Evolutionary conservation across 1,140 invertebrate species (phyloP).

Genomic region (Helicoverpa armigera): DNA sequence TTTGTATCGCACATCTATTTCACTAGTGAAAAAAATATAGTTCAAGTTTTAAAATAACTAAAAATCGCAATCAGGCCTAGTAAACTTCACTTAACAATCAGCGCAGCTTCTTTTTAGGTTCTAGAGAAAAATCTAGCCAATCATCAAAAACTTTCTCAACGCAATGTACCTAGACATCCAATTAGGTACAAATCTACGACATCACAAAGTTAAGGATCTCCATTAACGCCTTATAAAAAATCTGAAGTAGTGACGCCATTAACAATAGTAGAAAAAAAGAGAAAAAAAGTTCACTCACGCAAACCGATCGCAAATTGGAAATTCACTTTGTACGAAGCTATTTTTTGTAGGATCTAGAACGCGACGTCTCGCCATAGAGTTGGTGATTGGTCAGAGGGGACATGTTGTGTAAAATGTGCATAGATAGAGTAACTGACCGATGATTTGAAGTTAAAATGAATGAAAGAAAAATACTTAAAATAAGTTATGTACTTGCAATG

Average conservation of each 20-base stretch:
- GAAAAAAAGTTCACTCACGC: slow-evolving; percentile 51
- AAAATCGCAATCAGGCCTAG: too few species aligned
- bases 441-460: too few species aligned
- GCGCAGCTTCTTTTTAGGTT: neutral
- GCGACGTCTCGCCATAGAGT: slow-evolving; percentile 52
- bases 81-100: too few species aligned
- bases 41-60: too few species aligned
- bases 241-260: slow-evolving; percentile 54
- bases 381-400: neutral
- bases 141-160: neutral
- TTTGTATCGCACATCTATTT: too few species aligned
- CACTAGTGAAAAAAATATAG: too few species aligned
- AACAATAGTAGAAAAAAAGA: slow-evolving; percentile 50
- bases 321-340: slow-evolving; percentile 55
- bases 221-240: slow-evolving; percentile 16
- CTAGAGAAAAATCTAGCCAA: neutral
- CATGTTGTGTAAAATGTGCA: neutral
- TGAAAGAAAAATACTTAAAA: too few species aligned
- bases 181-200: neutral
- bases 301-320: slow-evolving; percentile 59
- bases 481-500: too few species aligned
- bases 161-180: neutral
- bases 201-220: neutral
- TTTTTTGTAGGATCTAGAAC: slow-evolving; percentile 57
- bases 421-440: too few species aligned